Evolutionary conservation across 1,140 invertebrate species (phyloP).

Genomic region (Nasonia vitripennis): DNA sequence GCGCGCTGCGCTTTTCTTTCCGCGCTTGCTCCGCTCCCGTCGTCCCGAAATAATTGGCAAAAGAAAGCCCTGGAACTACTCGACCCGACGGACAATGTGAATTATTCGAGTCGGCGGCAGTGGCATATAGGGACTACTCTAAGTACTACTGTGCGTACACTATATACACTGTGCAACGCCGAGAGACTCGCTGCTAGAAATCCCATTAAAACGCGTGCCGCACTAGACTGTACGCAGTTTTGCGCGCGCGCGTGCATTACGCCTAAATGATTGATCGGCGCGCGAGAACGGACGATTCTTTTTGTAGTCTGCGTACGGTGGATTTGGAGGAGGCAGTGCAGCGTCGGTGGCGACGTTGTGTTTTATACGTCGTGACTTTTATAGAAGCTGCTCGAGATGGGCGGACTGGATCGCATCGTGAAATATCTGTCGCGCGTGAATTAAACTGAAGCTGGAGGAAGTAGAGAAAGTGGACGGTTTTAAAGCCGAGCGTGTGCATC

Average conservation of each 20-base stretch:
- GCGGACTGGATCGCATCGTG: background rate
- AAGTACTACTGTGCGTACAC: background rate
- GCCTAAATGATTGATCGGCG: slow-evolving; percentile 37
- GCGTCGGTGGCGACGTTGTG: too few relatives aligned
- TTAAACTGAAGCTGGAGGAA: background rate
- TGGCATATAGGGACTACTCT: slow-evolving; percentile 42
- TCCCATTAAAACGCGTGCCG: slow-evolving; percentile 52
- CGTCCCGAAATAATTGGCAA: slow-evolving; percentile 75
- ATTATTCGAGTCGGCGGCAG: slow-evolving; percentile 73
- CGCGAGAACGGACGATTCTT: background rate
- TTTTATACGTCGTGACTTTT: background rate
- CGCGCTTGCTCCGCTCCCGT: slow-evolving; percentile 19
- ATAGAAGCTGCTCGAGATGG: background rate
- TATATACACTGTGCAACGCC: slow-evolving; percentile 41
- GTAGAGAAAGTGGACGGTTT: background rate
- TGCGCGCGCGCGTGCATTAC: background rate
- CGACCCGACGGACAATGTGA: slow-evolving; percentile 74
- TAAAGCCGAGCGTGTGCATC: background rate
- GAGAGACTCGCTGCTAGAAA: slow-evolving; percentile 48
- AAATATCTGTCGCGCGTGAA: slow-evolving; percentile 14
- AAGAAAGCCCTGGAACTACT: slow-evolving; percentile 71
- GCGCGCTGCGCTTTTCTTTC: slow-evolving; percentile 42
- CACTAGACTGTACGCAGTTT: background rate
- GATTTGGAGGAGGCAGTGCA: background rate
- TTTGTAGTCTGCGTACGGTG: background rate